A percentile compares a stretch with the other conserved stretches of the same genome.
Evolutionary conservation across 2,113 vertebrate species (phyloP).

Genomic region (Neoarius graeffei): DNA sequence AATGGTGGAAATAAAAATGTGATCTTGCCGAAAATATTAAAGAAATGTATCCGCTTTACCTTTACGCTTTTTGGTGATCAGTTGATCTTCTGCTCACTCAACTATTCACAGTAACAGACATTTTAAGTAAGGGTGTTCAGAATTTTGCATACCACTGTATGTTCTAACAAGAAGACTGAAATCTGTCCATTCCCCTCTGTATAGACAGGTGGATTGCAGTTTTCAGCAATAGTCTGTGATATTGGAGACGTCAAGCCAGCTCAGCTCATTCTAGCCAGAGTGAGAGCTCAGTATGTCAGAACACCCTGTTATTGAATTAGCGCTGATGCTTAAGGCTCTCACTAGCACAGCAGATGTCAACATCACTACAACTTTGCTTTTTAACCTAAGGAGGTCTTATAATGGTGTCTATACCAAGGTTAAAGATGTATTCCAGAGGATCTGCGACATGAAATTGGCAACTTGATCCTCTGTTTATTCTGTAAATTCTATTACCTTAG

Average conservation of each 20-base stretch:
- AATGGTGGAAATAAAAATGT: no score
- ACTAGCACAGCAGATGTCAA: constrained; percentile 14
- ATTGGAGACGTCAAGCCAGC: neutral
- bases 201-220: neutral
- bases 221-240: constrained; percentile 7
- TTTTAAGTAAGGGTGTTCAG: no score
- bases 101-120: no score
- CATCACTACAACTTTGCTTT: neutral
- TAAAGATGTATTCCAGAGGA: neutral
- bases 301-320: constrained; percentile 30
- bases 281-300: constrained; percentile 1
- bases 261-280: constrained; percentile 10
- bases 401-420: neutral
- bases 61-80: no score
- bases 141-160: neutral
- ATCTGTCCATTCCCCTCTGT: neutral
- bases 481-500: neutral
- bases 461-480: neutral
- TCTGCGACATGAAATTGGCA: neutral
- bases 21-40: no score
- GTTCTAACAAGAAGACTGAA: neutral
- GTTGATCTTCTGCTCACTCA: no score
- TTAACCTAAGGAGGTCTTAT: neutral
- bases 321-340: neutral
- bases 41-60: no score